phyloP scores from a whole-genome alignment of 2,797 vertebrate genomes.

The Enteromius anoplus region DNA sequence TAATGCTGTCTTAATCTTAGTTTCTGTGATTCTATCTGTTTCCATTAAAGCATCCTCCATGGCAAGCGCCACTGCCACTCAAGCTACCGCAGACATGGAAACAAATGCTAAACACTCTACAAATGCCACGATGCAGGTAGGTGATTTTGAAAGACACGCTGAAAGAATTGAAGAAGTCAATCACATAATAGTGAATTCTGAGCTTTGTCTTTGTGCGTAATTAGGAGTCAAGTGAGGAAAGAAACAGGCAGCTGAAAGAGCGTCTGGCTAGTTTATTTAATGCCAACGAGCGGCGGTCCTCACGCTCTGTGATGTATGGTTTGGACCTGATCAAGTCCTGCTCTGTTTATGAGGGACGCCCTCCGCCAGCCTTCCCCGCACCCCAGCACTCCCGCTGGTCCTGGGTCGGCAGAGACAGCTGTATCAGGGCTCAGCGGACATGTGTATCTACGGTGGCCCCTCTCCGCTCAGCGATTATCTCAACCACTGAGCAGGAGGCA shows the following conservation, averaged over 20 bases:
- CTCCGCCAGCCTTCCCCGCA: constrained; percentile 56
- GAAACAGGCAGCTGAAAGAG: constrained; percentile 84
- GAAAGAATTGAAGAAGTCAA: neutral
- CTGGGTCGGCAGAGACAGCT: constrained; percentile 84
- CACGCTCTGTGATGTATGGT: constrained; percentile 86
- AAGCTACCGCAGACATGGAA: constrained; percentile 25
- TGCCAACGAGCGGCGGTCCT: constrained; percentile 88
- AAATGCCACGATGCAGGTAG: constrained; percentile 70
- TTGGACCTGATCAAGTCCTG: constrained; percentile 84
- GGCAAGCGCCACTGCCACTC: constrained; percentile 66
- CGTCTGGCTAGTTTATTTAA: constrained; percentile 84
- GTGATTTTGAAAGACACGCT: constrained; percentile 59
- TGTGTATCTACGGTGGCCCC: constrained; percentile 68
- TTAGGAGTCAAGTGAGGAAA: constrained; percentile 87
- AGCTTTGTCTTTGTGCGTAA: constrained; percentile 27
- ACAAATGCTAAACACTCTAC: constrained; percentile 62
- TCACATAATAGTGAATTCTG: neutral
- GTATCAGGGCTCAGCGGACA: constrained; percentile 72
- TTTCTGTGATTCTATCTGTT: constrained; percentile 24
- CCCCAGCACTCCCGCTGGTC: constrained; percentile 75
- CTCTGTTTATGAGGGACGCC: constrained; percentile 64
- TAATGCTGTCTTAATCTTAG: neutral
- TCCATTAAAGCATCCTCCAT: constrained; percentile 59
- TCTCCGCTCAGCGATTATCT: constrained; percentile 75
- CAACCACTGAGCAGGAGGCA: constrained; percentile 72